A percentile compares a stretch with the other conserved stretches of the same genome.
Conservation (phyloP, 2,888 invertebrate genomes). For the Balanococcus diminutus region DNA sequence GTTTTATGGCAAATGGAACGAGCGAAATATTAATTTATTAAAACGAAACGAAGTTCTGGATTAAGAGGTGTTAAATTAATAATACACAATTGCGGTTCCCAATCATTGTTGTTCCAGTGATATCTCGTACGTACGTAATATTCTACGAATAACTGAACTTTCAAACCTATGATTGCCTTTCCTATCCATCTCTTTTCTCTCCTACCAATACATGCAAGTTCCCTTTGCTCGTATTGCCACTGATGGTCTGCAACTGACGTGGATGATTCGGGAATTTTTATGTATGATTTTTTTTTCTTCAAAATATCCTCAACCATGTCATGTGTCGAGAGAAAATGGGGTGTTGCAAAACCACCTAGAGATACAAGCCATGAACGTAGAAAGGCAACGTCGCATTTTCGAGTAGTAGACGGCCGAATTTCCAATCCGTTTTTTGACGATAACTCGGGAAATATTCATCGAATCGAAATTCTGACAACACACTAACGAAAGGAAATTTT, state of each 20-base stretch:
- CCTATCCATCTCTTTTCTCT: neutral
- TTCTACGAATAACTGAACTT: slow-evolving; percentile 5
- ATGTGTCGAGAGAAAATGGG: neutral
- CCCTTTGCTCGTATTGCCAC: neutral
- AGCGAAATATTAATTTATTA: neutral
- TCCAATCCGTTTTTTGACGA: too few relatives aligned
- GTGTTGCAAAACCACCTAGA: too few relatives aligned
- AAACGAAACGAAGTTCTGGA: neutral
- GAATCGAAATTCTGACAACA: too few relatives aligned
- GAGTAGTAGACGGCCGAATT: too few relatives aligned
- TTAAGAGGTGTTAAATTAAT: slow-evolving; percentile 41
- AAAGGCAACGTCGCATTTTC: too few relatives aligned
- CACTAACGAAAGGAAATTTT: too few relatives aligned
- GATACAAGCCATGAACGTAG: too few relatives aligned
- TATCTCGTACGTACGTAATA: neutral
- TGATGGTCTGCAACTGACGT: neutral
- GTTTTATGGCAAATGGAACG: neutral
- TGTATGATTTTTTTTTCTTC: neutral
- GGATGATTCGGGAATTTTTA: neutral
- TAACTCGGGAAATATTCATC: too few relatives aligned
- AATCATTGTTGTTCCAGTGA: neutral
- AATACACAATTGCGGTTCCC: slow-evolving; percentile 33
- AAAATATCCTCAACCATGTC: too few relatives aligned
- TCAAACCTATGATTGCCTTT: neutral
- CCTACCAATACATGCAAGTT: neutral